These are phyloP conservation scores for Heliconius charithonia DNA, from an alignment of 2,888 invertebrate species.

Conservation along the genomic window DNA sequence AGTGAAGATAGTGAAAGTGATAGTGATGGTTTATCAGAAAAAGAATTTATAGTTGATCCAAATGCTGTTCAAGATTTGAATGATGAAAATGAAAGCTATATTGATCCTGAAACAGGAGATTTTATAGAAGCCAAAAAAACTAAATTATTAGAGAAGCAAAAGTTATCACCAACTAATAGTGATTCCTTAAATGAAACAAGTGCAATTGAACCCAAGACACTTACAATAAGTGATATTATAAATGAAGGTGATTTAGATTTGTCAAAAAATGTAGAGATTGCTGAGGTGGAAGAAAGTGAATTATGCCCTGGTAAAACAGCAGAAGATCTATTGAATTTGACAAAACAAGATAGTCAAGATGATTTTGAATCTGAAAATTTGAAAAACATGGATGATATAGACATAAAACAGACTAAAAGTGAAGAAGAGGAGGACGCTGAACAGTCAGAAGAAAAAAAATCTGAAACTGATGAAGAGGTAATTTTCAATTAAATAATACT, in stretches of 20 bases:
- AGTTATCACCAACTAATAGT: conserved; percentile 40
- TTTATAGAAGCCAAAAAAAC: conserved; percentile 65
- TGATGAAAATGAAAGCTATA: conserved; percentile 78
- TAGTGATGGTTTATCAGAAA: conserved; percentile 80
- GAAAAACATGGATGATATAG: conserved; percentile 85
- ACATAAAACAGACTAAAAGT: conserved; percentile 71
- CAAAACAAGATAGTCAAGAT: conserved; percentile 76
- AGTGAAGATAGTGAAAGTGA: conserved; percentile 76
- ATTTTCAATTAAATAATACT: background rate
- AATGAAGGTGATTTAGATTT: conserved; percentile 77
- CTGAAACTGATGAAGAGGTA: conserved; percentile 77
- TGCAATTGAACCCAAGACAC: conserved; percentile 67
- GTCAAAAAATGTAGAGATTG: conserved; percentile 78
- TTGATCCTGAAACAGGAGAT: conserved; percentile 81
- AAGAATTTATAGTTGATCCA: conserved; percentile 79
- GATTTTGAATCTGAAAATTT: conserved; percentile 84
- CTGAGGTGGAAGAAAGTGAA: conserved; percentile 76
- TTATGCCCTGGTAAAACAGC: conserved; percentile 73
- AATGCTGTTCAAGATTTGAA: conserved; percentile 76
- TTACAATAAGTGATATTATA: conserved; percentile 80
- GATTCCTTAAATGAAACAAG: conserved; percentile 39
- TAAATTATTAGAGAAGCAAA: conserved; percentile 49
- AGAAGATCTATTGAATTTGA: conserved; percentile 72
- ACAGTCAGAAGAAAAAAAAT: conserved; percentile 59
- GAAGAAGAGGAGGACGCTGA: conserved; percentile 64